These are phyloP conservation scores for Adineta ricciae DNA, from an alignment of 2,888 invertebrate species.

Conservation along the genomic window DNA sequence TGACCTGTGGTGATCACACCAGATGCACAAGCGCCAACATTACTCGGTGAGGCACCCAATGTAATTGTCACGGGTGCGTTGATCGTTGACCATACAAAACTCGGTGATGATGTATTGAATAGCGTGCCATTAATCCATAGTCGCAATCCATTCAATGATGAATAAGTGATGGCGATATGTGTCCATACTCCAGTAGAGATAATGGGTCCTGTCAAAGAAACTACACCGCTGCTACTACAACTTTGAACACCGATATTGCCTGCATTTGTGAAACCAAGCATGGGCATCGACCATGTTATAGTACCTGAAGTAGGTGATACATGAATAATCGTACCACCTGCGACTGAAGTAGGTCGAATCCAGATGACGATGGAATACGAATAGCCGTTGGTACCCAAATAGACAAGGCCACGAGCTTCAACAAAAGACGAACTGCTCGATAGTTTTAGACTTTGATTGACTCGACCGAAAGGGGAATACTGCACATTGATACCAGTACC, in stretches of 20 bases:
- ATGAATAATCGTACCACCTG: not conserved
- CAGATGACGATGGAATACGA: too few relatives aligned
- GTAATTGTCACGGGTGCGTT: too few relatives aligned
- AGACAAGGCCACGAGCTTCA: too few relatives aligned
- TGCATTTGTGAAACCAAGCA: not conserved
- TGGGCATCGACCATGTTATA: not conserved
- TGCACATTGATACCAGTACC: not conserved
- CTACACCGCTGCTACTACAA: not conserved
- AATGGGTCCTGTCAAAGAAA: not conserved
- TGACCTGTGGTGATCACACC: too few relatives aligned
- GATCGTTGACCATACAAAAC: too few relatives aligned
- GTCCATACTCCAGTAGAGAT: not conserved
- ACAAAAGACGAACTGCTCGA: too few relatives aligned
- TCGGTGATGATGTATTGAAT: too few relatives aligned
- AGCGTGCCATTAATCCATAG: not conserved
- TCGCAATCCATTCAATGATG: not conserved
- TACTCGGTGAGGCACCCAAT: too few relatives aligned
- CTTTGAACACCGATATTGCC: not conserved
- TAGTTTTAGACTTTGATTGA: not conserved
- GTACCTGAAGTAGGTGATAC: not conserved
- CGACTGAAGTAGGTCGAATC: too few relatives aligned
- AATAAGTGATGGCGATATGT: not conserved
- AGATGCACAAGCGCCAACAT: too few relatives aligned
- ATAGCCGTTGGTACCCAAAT: too few relatives aligned
- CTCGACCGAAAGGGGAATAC: not conserved